Conservation (phyloP, 2,113 vertebrate species). For the Macrotus californicus region DNA sequence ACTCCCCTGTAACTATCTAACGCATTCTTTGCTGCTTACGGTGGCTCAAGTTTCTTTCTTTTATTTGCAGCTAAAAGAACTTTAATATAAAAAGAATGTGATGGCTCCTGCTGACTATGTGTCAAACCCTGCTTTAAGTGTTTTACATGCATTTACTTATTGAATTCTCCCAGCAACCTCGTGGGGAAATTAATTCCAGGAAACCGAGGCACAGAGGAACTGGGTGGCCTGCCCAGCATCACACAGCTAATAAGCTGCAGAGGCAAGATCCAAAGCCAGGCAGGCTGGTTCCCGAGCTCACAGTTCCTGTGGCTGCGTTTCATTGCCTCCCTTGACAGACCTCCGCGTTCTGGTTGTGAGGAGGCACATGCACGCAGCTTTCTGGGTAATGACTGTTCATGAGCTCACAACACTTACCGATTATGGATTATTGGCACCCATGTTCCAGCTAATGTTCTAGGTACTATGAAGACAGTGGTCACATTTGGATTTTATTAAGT, state of each 20-base stretch:
- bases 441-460: background rate
- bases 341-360: background rate
- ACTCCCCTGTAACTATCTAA: background rate
- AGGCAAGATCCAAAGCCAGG: background rate
- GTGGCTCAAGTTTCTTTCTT: background rate
- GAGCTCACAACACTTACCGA: background rate
- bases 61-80: background rate
- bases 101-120: background rate
- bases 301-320: background rate
- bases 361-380: background rate
- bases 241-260: background rate
- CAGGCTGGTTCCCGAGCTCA: background rate
- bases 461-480: background rate
- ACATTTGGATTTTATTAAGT: background rate
- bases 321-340: background rate
- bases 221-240: background rate
- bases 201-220: background rate
- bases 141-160: background rate
- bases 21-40: background rate
- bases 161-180: background rate
- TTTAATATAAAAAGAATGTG: background rate
- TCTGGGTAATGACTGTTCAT: background rate
- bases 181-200: background rate
- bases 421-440: background rate
- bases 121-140: background rate